Evolutionary conservation across 2,888 invertebrate genomes (phyloP).

Genomic region (Sylvicola cinctus): DNA sequence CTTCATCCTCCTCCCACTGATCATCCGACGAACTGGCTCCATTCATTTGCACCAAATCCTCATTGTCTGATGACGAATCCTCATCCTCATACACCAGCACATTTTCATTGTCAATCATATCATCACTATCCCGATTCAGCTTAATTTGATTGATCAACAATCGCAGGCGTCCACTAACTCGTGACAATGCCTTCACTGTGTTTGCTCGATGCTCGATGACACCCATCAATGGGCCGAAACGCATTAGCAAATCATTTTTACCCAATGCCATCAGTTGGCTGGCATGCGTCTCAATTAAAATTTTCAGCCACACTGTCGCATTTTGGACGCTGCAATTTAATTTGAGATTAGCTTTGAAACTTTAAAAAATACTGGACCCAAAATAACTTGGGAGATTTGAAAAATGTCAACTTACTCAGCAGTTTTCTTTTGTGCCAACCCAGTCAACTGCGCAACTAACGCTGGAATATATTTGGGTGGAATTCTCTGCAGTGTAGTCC

Average conservation of each 20-base stretch:
- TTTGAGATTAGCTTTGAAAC: not conserved
- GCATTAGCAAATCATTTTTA: slow-evolving; percentile 17
- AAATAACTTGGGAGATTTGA: too few relatives aligned
- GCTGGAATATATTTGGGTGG: slow-evolving; percentile 55
- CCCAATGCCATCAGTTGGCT: slow-evolving; percentile 23
- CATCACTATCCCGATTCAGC: slow-evolving; percentile 16
- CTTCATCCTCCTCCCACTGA: not conserved
- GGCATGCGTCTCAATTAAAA: slow-evolving; percentile 18
- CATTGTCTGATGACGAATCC: not conserved
- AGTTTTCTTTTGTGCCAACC: slow-evolving; percentile 45
- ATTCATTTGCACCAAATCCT: not conserved
- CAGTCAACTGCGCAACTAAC: slow-evolving; percentile 49
- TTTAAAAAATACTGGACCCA: too few relatives aligned
- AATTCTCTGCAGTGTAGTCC: slow-evolving; percentile 50
- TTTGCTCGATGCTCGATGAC: slow-evolving; percentile 22
- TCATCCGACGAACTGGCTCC: not conserved
- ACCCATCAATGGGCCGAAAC: slow-evolving; percentile 21
- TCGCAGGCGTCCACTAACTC: slow-evolving; percentile 20
- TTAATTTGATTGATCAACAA: slow-evolving; percentile 23
- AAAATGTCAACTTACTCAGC: slow-evolving; percentile 32
- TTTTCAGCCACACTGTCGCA: slow-evolving; percentile 19
- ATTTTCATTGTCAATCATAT: slow-evolving; percentile 16
- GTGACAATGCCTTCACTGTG: slow-evolving; percentile 19
- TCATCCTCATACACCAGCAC: slow-evolving; percentile 17
- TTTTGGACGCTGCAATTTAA: slow-evolving; percentile 16